These are phyloP conservation scores for Ferdinandea cuprea DNA, from an alignment of 2,888 invertebrate genomes.

Conservation along the genomic window DNA sequence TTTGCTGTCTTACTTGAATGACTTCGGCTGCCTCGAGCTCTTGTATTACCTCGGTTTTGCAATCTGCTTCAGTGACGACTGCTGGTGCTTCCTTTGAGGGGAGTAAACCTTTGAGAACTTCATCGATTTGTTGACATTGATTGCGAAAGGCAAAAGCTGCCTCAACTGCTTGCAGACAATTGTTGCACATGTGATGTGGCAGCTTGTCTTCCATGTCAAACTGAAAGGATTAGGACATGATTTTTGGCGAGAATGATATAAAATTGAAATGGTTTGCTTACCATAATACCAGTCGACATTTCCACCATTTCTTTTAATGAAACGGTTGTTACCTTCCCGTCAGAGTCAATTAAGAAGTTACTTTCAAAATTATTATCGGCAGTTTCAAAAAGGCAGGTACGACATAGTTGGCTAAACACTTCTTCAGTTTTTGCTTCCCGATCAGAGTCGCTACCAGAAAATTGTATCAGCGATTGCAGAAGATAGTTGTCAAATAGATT, in stretches of 20 bases:
- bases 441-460: background rate
- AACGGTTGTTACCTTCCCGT: background rate
- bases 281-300: background rate
- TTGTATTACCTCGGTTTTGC: background rate
- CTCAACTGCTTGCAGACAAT: background rate
- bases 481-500: background rate
- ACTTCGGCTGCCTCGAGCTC: background rate
- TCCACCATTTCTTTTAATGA: background rate
- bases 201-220: conserved; percentile 1
- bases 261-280: background rate
- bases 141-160: background rate
- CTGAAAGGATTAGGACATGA: background rate
- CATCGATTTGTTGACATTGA: background rate
- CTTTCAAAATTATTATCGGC: background rate
- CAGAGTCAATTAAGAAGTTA: background rate
- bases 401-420: background rate
- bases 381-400: background rate
- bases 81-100: background rate
- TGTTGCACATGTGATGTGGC: background rate
- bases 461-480: background rate
- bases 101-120: background rate
- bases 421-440: background rate
- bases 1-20: background rate
- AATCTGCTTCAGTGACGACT: background rate
- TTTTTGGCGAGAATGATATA: background rate